Base-by-base conservation (phyloP, 2,888 invertebrate genomes). In the Trissonchulus latispiculum region DNA sequence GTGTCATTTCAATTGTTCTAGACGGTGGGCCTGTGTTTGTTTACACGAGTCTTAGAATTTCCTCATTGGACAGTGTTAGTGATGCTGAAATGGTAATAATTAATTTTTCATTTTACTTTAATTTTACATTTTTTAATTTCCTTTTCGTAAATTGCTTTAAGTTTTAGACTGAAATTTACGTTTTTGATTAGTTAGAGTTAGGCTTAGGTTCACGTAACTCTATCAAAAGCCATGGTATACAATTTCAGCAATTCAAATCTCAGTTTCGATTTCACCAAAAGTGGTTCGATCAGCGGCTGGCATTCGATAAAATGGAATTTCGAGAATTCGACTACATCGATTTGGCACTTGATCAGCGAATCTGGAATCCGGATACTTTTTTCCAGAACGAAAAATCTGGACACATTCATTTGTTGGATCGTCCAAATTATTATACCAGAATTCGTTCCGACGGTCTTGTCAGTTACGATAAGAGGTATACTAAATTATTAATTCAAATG, bases 301-400 rank as follows among this genome's bases (percentile, higher is more conserved):
- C 29, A 3, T 71, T 73, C 61, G 36, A 73, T 3, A 36, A 73
- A 2, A 23, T 59, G 23, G 3, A 29, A 18, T 73, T 73, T 59
- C 8, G 48, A 3, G 2, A 1, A 1, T 8, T 37, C 29, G 70
- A 73, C 15, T 18, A 23, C 28, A 18, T 73, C 8, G 59, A 37
- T 8, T 28, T 73, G 18, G 8, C 73, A 1, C 1, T 1, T 18
- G 68, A 74, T 67, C 68, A 59, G 32, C 2, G 1, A n/a, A 2
- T 74, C 28, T 74, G 74, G 74, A n/a, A 64, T n/a, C 74, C 74
- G 18, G 74, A 74, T 36, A 74, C 74, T 23, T 74, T 74, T 35
- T 74, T 74, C 37, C 72, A 73, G 28, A 73, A 74, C 37, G 74
- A 74, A 35, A 68, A 74, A 37, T 29, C 8, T 18, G 74, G 74